Conservation (phyloP, 2,113 vertebrate genomes). For the Bolborhynchus lineola region DNA sequence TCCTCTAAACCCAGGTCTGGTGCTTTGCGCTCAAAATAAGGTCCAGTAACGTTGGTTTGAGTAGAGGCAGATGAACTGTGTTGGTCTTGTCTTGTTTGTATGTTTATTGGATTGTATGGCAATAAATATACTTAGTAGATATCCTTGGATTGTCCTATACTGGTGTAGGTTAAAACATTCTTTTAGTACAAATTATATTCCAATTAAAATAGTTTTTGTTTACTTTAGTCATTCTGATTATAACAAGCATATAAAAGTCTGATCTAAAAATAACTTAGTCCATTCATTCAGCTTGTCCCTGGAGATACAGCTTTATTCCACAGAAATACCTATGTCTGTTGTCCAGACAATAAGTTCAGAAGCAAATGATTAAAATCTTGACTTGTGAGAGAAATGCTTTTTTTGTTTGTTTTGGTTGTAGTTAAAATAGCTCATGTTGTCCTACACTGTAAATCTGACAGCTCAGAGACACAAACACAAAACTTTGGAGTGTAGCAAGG, state of each 20-base stretch:
- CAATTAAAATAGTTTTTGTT: background rate
- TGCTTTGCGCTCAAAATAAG: background rate
- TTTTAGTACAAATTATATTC: background rate
- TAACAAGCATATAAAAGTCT: background rate
- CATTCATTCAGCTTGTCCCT: background rate
- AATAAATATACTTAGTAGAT: background rate
- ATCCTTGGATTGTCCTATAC: background rate
- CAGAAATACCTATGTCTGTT: background rate
- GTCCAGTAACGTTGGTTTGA: background rate
- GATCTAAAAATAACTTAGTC: background rate
- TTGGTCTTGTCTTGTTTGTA: background rate
- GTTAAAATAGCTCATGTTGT: background rate
- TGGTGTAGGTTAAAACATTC: background rate
- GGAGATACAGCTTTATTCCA: background rate
- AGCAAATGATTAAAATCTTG: background rate
- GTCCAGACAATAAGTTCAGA: background rate
- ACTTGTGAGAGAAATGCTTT: background rate
- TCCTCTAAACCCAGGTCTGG: background rate
- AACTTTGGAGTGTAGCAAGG: background rate
- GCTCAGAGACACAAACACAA: accelerated
- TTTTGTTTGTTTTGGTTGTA: background rate
- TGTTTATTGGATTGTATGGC: background rate
- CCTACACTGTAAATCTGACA: background rate
- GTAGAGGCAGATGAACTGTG: background rate
- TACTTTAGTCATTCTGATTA: background rate